Evolutionary conservation across 2,113 vertebrate species (phyloP).

Genomic region (Oryzias curvinotus): DNA sequence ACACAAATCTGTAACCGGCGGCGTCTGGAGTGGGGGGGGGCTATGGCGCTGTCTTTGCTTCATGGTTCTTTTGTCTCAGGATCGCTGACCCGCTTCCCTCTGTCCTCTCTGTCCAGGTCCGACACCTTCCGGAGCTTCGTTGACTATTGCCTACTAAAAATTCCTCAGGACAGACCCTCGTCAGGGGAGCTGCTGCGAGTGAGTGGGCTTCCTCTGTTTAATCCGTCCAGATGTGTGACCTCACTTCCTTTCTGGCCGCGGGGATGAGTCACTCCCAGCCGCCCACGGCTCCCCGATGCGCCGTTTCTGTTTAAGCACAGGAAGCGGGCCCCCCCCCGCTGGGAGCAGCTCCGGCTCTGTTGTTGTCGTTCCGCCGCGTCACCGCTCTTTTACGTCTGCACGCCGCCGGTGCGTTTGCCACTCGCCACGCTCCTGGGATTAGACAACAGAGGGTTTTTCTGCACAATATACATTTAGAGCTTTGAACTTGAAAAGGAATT

Average conservation of each 20-base stretch:
- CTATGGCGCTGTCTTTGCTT: neutral
- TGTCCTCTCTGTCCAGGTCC: conserved; percentile 78
- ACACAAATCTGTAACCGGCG: conserved; percentile 10
- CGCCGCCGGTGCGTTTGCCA: too few species aligned
- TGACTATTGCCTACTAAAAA: conserved; percentile 99
- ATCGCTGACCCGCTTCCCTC: conserved; percentile 16
- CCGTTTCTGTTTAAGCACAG: conserved; percentile 39
- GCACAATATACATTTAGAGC: too few species aligned
- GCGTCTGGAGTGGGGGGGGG: neutral
- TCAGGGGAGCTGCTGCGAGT: conserved; percentile 93
- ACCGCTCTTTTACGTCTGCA: too few species aligned
- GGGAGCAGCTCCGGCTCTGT: conserved; percentile 18
- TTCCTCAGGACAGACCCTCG: conserved; percentile 98
- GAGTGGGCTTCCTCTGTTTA: conserved; percentile 68
- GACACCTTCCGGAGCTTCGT: conserved; percentile 96
- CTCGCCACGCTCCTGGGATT: too few species aligned
- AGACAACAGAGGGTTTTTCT: too few species aligned
- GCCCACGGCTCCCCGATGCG: conserved; percentile 44
- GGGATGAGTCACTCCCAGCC: conserved; percentile 65
- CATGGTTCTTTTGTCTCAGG: neutral
- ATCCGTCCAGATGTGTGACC: conserved; percentile 58
- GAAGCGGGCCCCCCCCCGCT: conserved; percentile 30
- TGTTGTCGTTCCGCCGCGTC: neutral
- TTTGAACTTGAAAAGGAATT: too few species aligned
- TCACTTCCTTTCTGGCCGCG: conserved; percentile 68